Percentiles rank a stretch among this genome's conserved stretches.
These are phyloP conservation scores for Muscicapa striata DNA, from an alignment of 2,797 vertebrate species.

Conservation along the genomic window DNA sequence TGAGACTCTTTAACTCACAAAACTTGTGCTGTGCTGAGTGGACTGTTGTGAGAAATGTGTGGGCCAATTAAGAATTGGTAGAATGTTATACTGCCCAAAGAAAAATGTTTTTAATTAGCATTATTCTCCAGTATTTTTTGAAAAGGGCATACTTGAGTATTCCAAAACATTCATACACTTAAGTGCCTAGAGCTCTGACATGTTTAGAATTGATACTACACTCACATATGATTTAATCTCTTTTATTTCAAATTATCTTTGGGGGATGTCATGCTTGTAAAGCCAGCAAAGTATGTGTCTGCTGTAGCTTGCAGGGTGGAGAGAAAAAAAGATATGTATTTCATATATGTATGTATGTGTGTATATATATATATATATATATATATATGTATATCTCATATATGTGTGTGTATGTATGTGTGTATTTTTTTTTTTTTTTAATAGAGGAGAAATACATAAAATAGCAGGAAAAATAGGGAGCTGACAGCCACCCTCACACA, in stretches of 20 bases:
- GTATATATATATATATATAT: no score
- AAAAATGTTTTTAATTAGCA: neutral
- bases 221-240: slow-evolving; percentile 22
- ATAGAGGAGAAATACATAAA: neutral
- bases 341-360: neutral
- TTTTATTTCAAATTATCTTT: slow-evolving; percentile 26
- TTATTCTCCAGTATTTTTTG: slow-evolving; percentile 23
- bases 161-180: neutral
- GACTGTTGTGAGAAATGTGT: neutral
- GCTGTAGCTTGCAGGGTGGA: neutral
- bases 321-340: neutral
- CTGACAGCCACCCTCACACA: neutral
- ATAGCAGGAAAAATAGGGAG: neutral
- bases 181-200: neutral
- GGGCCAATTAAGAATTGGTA: slow-evolving; percentile 7
- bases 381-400: neutral
- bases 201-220: slow-evolving; percentile 32
- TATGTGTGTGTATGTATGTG: neutral
- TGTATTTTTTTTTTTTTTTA: neutral
- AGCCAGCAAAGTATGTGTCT: neutral
- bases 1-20: neutral
- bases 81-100: neutral
- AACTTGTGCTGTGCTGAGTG: neutral
- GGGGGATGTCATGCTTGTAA: neutral
- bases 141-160: slow-evolving; percentile 16